Percentiles rank a stretch among this genome's conserved stretches.
Conservation (phyloP, 30 jellyfish, hydroid and myxozoan genomes). For the Aurelia aurita complex sp. Pacific region DNA sequence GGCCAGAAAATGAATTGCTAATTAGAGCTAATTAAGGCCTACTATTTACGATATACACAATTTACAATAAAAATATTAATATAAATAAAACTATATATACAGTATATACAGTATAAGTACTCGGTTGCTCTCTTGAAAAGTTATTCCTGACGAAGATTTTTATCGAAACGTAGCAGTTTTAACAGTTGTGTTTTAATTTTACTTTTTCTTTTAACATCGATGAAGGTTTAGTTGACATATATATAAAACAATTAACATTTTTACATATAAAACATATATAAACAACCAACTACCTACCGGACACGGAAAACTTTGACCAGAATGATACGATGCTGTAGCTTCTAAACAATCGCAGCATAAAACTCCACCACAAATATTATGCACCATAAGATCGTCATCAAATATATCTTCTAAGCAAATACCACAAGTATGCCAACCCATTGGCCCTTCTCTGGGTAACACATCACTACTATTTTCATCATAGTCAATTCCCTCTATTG, state of each 20-base stretch:
- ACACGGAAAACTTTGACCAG: slow-evolving; percentile 79
- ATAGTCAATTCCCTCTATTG: not conserved
- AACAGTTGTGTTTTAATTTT: too few species aligned
- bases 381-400: slow-evolving; percentile 82
- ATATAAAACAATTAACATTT: not conserved
- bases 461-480: slow-evolving; percentile 3
- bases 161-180: too few species aligned
- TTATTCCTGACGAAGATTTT: too few species aligned
- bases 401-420: slow-evolving; percentile 92
- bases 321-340: slow-evolving; percentile 71
- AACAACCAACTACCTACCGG: slow-evolving; percentile 68
- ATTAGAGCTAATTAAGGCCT: too few species aligned
- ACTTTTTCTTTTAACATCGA: too few species aligned
- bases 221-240: not conserved
- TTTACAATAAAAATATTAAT: too few species aligned
- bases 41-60: too few species aligned
- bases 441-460: slow-evolving; percentile 32
- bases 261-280: not conserved
- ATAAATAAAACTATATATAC: too few species aligned
- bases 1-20: too few species aligned
- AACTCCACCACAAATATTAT: slow-evolving; percentile 77
- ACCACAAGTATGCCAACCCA: slow-evolving; percentile 92
- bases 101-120: too few species aligned
- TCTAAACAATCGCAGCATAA: slow-evolving; percentile 77
- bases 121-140: too few species aligned